Percentiles rank a stretch among this genome's conserved stretches.
Evolutionary conservation across 2,888 invertebrate species (phyloP).

Genomic region (Andrena marginata): DNA sequence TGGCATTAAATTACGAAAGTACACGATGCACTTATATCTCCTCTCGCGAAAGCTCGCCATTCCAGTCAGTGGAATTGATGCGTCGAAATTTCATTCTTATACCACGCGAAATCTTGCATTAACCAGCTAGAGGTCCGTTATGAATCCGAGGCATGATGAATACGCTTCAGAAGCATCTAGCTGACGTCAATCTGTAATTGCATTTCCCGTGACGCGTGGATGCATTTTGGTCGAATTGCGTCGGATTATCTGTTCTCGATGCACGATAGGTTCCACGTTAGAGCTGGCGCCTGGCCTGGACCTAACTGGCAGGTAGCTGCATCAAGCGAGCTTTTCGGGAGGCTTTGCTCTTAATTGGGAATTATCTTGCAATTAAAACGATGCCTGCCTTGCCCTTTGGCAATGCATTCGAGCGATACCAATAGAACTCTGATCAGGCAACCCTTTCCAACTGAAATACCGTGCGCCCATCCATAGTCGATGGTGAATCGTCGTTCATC

Average conservation of each 20-base stretch:
- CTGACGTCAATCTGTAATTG: constrained; percentile 70
- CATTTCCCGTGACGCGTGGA: constrained; percentile 69
- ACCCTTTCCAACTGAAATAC: background rate
- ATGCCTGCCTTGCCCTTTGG: background rate
- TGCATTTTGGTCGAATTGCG: constrained; percentile 66
- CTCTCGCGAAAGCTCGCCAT: background rate
- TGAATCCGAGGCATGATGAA: constrained; percentile 49
- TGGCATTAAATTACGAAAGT: too few species aligned
- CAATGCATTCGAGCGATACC: background rate
- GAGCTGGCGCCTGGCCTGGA: constrained; percentile 11
- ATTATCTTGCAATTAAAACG: constrained; percentile 23
- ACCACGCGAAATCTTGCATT: background rate
- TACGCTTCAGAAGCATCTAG: constrained; percentile 58
- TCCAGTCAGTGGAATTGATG: background rate
- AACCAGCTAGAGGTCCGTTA: constrained; percentile 31
- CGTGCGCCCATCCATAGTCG: background rate
- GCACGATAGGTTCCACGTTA: constrained; percentile 38
- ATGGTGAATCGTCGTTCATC: background rate
- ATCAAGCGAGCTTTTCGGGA: constrained; percentile 24
- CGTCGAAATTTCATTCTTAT: background rate
- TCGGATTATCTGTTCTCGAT: constrained; percentile 65
- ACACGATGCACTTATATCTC: too few species aligned
- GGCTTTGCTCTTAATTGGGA: constrained; percentile 44
- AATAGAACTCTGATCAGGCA: background rate
- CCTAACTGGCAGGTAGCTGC: constrained; percentile 5